Evolutionary conservation across 2,888 invertebrate genomes (phyloP).

Genomic region (Lottia scabra): DNA sequence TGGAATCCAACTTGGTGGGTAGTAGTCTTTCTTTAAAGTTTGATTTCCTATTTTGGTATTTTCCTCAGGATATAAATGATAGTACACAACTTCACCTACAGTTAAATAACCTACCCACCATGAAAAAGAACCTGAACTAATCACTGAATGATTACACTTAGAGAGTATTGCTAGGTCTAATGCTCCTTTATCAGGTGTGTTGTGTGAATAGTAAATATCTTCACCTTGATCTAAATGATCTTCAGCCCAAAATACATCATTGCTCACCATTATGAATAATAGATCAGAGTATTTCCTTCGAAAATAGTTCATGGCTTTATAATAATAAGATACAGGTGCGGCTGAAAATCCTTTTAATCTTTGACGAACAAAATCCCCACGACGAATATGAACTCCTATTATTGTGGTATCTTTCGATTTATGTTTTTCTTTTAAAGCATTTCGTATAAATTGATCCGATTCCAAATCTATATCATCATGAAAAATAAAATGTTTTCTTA

Average conservation of each 20-base stretch:
- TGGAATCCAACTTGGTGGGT: constrained; percentile 63
- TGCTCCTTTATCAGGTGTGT: constrained; percentile 39
- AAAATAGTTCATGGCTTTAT: constrained; percentile 59
- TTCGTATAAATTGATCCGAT: constrained; percentile 36
- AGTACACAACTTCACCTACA: constrained; percentile 64
- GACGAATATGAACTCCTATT: constrained; percentile 66
- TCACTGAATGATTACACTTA: constrained; percentile 63
- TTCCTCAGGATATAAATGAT: constrained; percentile 62
- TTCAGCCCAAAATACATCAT: constrained; percentile 63
- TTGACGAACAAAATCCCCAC: constrained; percentile 67
- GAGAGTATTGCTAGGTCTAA: constrained; percentile 66
- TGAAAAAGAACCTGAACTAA: constrained; percentile 67
- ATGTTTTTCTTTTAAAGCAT: constrained; percentile 26
- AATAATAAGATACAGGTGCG: constrained; percentile 62
- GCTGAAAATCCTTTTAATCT: constrained; percentile 62
- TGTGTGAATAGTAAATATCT: constrained; percentile 44
- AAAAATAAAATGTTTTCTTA: constrained; percentile 47
- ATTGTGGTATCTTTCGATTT: constrained; percentile 30
- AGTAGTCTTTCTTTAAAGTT: constrained; percentile 63
- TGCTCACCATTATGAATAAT: constrained; percentile 66
- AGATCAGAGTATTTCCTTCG: constrained; percentile 47
- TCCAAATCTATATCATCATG: constrained; percentile 30
- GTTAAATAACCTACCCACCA: constrained; percentile 70
- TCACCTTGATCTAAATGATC: constrained; percentile 44
- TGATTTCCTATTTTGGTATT: constrained; percentile 60